Percentiles rank a stretch among this genome's conserved stretches.
Conservation (phyloP, 2,797 vertebrate genomes). For the Synanceia verrucosa region DNA sequence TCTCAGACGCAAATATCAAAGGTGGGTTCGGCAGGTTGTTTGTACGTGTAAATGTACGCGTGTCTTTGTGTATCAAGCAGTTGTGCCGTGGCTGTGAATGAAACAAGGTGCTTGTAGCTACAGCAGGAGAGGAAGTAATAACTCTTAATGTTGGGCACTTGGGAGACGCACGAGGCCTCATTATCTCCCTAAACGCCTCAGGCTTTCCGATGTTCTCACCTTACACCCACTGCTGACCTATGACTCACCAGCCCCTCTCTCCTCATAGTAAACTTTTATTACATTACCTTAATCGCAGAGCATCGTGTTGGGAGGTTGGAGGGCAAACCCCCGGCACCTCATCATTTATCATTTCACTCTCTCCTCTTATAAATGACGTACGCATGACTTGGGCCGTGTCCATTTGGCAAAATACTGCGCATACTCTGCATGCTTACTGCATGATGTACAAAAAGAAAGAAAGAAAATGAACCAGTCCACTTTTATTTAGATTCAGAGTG, state of each 20-base stretch:
- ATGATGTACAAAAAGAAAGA: conserved; percentile 42
- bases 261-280: conserved; percentile 78
- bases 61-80: conserved; percentile 29
- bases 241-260: conserved; percentile 81
- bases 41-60: neutral
- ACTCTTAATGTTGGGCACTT: conserved; percentile 80
- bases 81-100: conserved; percentile 61
- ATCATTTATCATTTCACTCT: conserved; percentile 61
- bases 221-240: conserved; percentile 83
- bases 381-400: conserved; percentile 11
- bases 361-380: conserved; percentile 49
- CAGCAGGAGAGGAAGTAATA: conserved; percentile 80
- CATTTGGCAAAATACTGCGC: conserved; percentile 37
- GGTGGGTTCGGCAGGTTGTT: neutral
- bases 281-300: conserved; percentile 77
- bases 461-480: conserved; percentile 25
- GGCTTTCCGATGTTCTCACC: conserved; percentile 81
- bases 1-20: neutral
- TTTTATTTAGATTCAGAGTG: conserved; percentile 61
- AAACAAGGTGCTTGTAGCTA: conserved; percentile 70
- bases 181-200: conserved; percentile 79
- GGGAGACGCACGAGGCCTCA: conserved; percentile 79
- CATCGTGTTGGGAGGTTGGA: conserved; percentile 69
- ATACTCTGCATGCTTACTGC: conserved; percentile 49
- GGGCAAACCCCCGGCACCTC: conserved; percentile 44